Evolutionary conservation across 1,140 invertebrate genomes (phyloP).

Genomic region (Oscheius sp.): DNA sequence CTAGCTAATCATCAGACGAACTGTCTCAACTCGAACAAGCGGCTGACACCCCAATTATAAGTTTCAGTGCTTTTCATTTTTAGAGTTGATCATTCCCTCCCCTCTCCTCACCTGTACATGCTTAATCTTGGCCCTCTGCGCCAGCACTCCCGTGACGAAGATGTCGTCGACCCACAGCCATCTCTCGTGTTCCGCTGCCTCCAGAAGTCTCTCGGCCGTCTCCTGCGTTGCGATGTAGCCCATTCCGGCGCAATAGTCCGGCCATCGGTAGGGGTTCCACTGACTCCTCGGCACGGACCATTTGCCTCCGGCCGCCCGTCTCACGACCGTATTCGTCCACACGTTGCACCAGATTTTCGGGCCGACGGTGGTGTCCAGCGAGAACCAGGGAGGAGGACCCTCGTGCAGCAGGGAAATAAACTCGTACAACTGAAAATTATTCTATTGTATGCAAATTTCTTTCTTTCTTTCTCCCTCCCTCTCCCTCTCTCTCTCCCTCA

Average conservation of each 20-base stretch:
- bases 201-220: background rate
- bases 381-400: background rate
- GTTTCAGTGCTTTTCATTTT: too few species aligned
- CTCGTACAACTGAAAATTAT: background rate
- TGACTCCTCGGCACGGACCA: background rate
- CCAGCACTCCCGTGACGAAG: background rate
- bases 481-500: background rate
- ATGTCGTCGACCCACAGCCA: constrained; percentile 3
- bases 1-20: too few species aligned
- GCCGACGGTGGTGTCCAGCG: background rate
- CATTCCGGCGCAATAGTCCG: background rate
- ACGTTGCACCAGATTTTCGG: background rate
- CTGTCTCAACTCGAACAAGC: too few species aligned
- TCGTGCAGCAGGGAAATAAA: background rate
- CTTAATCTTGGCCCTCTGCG: background rate
- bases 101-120: background rate
- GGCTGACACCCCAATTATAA: too few species aligned
- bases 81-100: too few species aligned
- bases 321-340: background rate
- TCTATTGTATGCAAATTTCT: background rate
- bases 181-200: background rate
- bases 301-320: background rate
- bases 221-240: background rate
- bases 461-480: background rate
- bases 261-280: background rate